phyloP scores from a whole-genome alignment of 2,888 invertebrate genomes.

The Heliconius cydno region DNA sequence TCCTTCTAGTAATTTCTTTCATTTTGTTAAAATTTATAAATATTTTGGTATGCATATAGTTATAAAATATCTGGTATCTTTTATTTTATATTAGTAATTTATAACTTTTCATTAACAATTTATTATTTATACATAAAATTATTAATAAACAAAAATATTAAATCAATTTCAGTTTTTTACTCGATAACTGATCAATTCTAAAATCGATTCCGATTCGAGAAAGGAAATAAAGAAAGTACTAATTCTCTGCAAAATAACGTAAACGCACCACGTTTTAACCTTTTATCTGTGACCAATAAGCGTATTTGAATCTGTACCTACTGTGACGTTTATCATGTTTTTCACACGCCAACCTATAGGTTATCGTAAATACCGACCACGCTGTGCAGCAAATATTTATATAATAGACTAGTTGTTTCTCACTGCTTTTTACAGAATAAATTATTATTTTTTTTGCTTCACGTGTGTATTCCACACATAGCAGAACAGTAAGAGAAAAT shows the following conservation, averaged over 20 bases:
- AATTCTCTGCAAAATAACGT: slow-evolving; percentile 18
- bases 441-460: not conserved
- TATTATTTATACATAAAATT: too few relatives aligned
- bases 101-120: too few relatives aligned
- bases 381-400: slow-evolving; percentile 16
- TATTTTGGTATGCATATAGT: too few relatives aligned
- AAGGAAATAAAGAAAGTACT: not conserved
- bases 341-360: slow-evolving; percentile 43
- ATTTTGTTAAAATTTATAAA: too few relatives aligned
- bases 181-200: too few relatives aligned
- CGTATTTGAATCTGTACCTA: slow-evolving; percentile 25
- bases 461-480: not conserved
- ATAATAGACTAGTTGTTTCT: not conserved
- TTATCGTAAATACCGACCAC: slow-evolving; percentile 32
- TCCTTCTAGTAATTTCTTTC: not conserved
- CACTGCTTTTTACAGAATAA: not conserved
- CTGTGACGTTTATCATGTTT: slow-evolving; percentile 45
- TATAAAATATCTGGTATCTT: too few relatives aligned
- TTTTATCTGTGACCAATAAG: slow-evolving; percentile 39
- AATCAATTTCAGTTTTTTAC: too few relatives aligned
- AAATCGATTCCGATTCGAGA: not conserved
- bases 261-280: slow-evolving; percentile 30
- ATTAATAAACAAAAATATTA: too few relatives aligned
- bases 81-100: too few relatives aligned
- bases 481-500: not conserved